Evolutionary conservation across 2,888 invertebrate species (phyloP).

Genomic region (Orchestes rusci): DNA sequence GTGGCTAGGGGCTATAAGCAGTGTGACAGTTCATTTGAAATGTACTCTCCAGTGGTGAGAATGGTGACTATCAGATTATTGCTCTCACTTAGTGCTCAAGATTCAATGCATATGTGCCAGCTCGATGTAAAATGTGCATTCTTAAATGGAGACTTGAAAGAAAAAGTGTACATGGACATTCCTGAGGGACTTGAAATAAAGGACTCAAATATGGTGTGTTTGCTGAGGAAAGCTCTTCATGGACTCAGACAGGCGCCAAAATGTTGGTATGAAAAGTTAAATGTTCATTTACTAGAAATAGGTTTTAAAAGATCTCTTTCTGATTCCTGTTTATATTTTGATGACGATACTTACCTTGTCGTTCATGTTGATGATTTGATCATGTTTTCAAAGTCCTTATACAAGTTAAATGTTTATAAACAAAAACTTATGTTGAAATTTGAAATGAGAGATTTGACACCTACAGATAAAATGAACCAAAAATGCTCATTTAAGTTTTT

Average conservation of each 20-base stretch:
- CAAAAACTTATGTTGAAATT: constrained; percentile 14
- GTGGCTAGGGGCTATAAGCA: constrained; percentile 13
- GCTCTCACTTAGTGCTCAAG: constrained; percentile 20
- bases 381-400: constrained; percentile 3
- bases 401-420: constrained; percentile 11
- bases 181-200: constrained; percentile 14
- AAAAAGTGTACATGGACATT: neutral
- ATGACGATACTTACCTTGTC: constrained; percentile 7
- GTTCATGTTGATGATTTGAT: constrained; percentile 15
- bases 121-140: constrained; percentile 33
- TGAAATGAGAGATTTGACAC: constrained; percentile 20
- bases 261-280: constrained; percentile 12
- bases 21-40: constrained; percentile 19
- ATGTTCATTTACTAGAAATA: constrained; percentile 5
- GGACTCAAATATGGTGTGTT: constrained; percentile 14
- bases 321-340: constrained; percentile 14
- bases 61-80: constrained; percentile 28
- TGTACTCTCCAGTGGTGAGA: constrained; percentile 31
- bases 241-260: constrained; percentile 10
- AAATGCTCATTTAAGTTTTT: neutral
- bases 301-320: constrained; percentile 12
- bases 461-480: neutral
- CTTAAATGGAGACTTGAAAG: constrained; percentile 25
- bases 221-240: constrained; percentile 9
- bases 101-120: constrained; percentile 22